Evolutionary conservation across 2,797 vertebrate genomes (phyloP), one percentile per base, ranked within the genome.

Genomic region (Rhodeus uyekii): DNA sequence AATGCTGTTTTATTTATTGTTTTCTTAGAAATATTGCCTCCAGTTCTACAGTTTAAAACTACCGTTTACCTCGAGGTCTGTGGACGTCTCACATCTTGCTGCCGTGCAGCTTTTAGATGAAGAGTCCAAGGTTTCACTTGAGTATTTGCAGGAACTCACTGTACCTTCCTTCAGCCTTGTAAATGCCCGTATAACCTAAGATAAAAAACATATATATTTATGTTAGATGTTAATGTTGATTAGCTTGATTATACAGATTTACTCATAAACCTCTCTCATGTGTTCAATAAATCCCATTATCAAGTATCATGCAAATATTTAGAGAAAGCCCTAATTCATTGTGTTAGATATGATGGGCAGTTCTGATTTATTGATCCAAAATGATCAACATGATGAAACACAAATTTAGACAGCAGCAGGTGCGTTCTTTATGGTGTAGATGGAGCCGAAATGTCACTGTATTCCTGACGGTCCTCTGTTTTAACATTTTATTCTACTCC

Each of bases 401-500:
- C 36, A 38, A 8, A 27, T 63, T 63, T 72, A 16, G 27, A 36
- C 32, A 16, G 22, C 13, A 63, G 7, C 6, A 16, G 39, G 3
- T 6, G 29, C 0, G 8, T 10, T 78, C 27, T 60, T 44, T 27
- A 46, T 69, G 38, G 36, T 53, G 38, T n/a, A 39, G 50, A 71
- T 39, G 60, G 7, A 68, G n/a, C 63, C 14, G 22, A 69, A 63
- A 81, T 50, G 48, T 69, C 68, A 53, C 46, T 67, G 32, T 36
- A 78, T 67, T 81, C 39, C 46, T 79, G 69, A 27, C 3, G 61
- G 42, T 53, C 36, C 58, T 55, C 65, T 27, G 65, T 72, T 68
- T 71, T 80, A 61, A 16, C 60, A 27, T 82, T 64, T 64, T 61
- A 50, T 72, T 72, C 53, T 53, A 39, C 38, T 55, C 27, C 42